Evolutionary conservation across 1,140 invertebrate genomes (phyloP).

Genomic region (Bombus superbus): DNA sequence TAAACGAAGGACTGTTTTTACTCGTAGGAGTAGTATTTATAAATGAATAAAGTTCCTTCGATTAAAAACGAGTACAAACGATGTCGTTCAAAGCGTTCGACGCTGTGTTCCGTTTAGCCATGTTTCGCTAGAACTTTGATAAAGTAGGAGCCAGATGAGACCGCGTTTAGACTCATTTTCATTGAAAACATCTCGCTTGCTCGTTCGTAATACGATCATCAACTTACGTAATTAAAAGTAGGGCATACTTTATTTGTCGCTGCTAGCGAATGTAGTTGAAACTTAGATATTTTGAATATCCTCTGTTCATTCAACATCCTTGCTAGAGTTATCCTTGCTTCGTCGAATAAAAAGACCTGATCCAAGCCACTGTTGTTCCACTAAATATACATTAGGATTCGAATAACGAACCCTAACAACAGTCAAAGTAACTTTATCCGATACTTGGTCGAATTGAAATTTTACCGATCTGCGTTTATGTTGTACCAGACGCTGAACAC

Average conservation of each 20-base stretch:
- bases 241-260: no score
- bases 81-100: neutral
- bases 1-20: neutral
- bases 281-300: no score
- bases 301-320: no score
- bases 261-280: neutral
- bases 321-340: no score
- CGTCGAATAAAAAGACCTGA: no score
- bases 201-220: no score
- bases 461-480: neutral
- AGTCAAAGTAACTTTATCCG: neutral
- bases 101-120: no score
- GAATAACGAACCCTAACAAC: no score
- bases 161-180: neutral
- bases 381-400: no score
- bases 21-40: neutral
- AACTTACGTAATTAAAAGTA: no score
- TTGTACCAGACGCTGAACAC: constrained; percentile 35
- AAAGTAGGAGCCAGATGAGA: neutral
- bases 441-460: neutral
- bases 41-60: neutral
- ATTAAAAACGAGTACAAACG: neutral
- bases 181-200: neutral
- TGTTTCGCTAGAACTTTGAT: neutral
- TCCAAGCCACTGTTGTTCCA: no score